Conservation (phyloP, 2,888 invertebrate species). For the Cactoblastis cactorum region DNA sequence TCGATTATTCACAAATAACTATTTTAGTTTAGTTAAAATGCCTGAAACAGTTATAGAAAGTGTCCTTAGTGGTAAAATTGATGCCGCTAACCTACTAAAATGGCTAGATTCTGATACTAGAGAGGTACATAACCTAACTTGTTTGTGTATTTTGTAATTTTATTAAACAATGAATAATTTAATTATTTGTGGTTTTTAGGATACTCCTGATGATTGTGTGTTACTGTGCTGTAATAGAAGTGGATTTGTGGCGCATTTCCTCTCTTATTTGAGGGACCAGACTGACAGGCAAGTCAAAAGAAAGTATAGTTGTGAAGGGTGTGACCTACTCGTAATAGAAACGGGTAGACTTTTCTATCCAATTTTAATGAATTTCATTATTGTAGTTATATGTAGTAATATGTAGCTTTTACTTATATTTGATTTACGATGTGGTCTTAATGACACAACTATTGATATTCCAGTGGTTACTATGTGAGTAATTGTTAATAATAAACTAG, state of each 20-base stretch:
- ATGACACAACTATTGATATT: too few species aligned
- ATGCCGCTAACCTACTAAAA: conserved; percentile 50
- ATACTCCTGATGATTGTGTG: conserved; percentile 55
- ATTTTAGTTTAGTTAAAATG: conserved; percentile 48
- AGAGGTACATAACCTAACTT: conserved; percentile 60
- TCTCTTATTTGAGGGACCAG: conserved; percentile 76
- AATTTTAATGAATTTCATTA: too few species aligned
- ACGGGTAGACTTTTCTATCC: too few species aligned
- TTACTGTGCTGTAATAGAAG: conserved; percentile 56
- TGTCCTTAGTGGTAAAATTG: conserved; percentile 63
- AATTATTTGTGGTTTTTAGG: conserved; percentile 45
- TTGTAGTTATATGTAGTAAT: too few species aligned
- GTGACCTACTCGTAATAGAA: background rate
- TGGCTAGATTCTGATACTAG: conserved; percentile 65
- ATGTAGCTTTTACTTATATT: too few species aligned
- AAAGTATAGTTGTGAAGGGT: conserved; percentile 20
- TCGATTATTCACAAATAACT: conserved; percentile 39
- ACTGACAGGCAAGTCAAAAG: conserved; percentile 65
- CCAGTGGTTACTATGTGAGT: too few species aligned
- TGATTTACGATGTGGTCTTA: too few species aligned
- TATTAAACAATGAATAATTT: conserved; percentile 22
- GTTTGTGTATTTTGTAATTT: conserved; percentile 16
- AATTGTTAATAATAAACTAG: too few species aligned
- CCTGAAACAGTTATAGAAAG: conserved; percentile 69
- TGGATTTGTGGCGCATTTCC: conserved; percentile 79